These are phyloP conservation scores for Athalia circularis DNA, from an alignment of 2,888 invertebrate species.

Conservation along the genomic window DNA sequence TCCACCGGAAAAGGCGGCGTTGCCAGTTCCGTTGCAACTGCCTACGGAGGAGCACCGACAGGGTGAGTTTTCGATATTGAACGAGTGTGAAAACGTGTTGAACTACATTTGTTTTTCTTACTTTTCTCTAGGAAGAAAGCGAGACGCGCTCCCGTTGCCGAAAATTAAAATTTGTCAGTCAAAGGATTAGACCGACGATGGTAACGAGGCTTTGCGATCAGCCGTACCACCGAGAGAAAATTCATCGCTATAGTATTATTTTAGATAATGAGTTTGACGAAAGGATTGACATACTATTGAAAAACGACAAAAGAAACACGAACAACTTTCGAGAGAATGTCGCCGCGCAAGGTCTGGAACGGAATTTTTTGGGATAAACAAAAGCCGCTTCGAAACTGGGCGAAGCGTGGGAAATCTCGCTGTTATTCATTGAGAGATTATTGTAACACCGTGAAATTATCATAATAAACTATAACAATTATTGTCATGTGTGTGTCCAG, in stretches of 20 bases:
- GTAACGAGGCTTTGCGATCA: not conserved
- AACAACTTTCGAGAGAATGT: not conserved
- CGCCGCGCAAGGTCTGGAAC: not conserved
- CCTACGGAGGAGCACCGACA: constrained; percentile 80
- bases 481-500: too few species aligned
- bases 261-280: too few species aligned
- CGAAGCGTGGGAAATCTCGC: too few species aligned
- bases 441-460: too few species aligned
- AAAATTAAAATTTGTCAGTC: constrained; percentile 54
- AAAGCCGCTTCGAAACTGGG: too few species aligned
- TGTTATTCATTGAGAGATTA: too few species aligned
- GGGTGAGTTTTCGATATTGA: constrained; percentile 66
- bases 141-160: constrained; percentile 54
- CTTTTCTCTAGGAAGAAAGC: constrained; percentile 58
- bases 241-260: too few species aligned
- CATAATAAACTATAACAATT: too few species aligned
- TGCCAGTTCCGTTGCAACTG: constrained; percentile 84
- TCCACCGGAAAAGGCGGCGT: constrained; percentile 84
- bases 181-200: not conserved
- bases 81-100: constrained; percentile 34
- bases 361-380: too few species aligned
- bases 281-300: not conserved
- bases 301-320: not conserved
- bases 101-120: constrained; percentile 10
- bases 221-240: too few species aligned